A percentile compares a stretch with the other conserved stretches of the same genome.
Conservation (phyloP, 1,140 invertebrate species). For the Tribolium castaneum region DNA sequence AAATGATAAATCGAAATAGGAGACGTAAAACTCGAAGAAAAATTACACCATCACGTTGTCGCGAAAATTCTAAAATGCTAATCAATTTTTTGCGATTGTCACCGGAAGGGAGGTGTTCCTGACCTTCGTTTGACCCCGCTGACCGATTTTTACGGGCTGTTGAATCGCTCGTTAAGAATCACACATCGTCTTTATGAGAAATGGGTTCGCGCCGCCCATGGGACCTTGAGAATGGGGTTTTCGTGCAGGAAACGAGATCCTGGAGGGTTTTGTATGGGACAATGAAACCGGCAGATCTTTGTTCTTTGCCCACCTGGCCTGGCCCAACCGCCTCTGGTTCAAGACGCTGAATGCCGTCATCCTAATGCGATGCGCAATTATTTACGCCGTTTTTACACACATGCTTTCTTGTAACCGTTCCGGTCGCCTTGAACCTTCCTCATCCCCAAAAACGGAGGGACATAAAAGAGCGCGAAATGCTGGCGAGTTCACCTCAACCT, state of each 20-base stretch:
- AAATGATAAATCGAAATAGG: background rate
- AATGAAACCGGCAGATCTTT: conserved; percentile 39
- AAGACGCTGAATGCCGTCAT: conserved; percentile 37
- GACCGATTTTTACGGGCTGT: background rate
- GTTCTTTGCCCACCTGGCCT: conserved; percentile 40
- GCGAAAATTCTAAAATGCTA: no score
- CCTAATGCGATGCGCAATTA: conserved; percentile 44
- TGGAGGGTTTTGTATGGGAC: conserved; percentile 37
- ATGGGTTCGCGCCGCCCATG: conserved; percentile 22
- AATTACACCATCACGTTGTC: background rate
- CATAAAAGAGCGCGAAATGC: background rate
- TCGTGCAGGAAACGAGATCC: conserved; percentile 46
- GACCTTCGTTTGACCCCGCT: conserved; percentile 2
- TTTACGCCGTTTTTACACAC: conserved; percentile 46
- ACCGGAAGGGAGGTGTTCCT: background rate
- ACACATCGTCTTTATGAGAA: background rate
- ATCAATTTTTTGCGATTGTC: no score
- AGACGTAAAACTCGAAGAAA: background rate
- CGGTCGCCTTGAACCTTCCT: conserved; percentile 7
- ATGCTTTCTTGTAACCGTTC: background rate
- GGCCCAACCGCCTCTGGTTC: conserved; percentile 32
- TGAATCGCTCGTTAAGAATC: conserved; percentile 18
- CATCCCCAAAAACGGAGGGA: background rate
- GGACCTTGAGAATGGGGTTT: conserved; percentile 33
- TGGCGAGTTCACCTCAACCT: background rate